These are phyloP conservation scores for Apodemus agrarius DNA, from an alignment of 2,797 vertebrate genomes.

Conservation along the genomic window DNA sequence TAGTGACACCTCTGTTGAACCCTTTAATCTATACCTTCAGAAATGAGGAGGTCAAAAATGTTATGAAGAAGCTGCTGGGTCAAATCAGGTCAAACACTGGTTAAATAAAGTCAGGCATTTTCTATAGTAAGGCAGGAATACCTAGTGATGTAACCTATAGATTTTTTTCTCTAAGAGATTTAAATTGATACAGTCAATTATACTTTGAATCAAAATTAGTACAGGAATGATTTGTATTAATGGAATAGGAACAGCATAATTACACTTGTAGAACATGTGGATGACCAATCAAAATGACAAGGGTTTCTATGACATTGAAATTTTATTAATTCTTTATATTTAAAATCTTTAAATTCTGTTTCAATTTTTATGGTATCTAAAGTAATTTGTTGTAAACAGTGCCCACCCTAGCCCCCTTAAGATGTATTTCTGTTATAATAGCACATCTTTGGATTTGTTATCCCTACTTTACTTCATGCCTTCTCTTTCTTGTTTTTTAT, in stretches of 20 bases:
- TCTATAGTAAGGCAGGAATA: background rate
- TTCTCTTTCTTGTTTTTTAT: background rate
- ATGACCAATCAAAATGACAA: background rate
- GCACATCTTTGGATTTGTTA: background rate
- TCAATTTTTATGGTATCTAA: background rate
- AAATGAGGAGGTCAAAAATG: constrained; percentile 63
- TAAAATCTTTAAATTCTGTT: background rate
- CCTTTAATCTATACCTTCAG: constrained; percentile 68
- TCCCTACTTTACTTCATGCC: no score
- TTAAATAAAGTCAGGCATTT: background rate
- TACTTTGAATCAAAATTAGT: background rate
- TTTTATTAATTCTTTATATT: background rate
- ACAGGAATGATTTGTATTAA: no score
- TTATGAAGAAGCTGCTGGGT: constrained; percentile 48
- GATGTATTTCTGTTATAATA: background rate
- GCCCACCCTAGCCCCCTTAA: background rate
- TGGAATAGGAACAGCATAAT: background rate
- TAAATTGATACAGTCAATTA: background rate
- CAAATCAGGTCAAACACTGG: background rate
- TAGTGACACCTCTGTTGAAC: constrained; percentile 74
- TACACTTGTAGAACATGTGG: background rate
- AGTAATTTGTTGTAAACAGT: background rate
- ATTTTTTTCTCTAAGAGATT: background rate
- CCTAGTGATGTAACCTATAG: background rate
- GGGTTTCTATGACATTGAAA: background rate